These are phyloP conservation scores for Melanitta fusca DNA, from an alignment of 2,797 vertebrate genomes.

Conservation along the genomic window DNA sequence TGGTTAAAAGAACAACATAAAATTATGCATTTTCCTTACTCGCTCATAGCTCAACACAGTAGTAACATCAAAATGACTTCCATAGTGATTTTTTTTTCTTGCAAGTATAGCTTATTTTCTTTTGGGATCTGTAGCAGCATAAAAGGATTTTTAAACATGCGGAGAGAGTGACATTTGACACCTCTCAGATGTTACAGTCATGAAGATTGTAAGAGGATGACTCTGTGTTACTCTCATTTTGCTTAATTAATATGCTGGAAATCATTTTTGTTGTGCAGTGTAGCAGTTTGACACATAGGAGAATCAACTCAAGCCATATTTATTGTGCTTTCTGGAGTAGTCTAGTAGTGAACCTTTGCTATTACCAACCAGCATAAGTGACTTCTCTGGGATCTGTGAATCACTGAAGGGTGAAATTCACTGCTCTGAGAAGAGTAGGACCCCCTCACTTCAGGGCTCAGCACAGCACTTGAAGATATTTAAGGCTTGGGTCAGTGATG, in stretches of 20 bases:
- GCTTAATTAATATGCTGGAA: background rate
- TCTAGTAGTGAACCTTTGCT: background rate
- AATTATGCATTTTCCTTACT: background rate
- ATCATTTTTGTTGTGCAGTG: background rate
- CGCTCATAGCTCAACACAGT: background rate
- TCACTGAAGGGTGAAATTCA: background rate
- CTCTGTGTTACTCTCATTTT: background rate
- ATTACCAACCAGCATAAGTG: background rate
- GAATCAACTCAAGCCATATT: conserved; percentile 1
- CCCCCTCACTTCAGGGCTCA: background rate
- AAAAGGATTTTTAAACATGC: background rate
- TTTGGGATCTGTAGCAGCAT: background rate
- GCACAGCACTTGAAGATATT: background rate
- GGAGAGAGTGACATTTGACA: background rate
- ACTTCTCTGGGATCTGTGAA: background rate
- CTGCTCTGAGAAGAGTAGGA: background rate
- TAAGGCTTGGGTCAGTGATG: background rate
- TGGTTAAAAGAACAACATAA: background rate
- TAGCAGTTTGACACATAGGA: background rate
- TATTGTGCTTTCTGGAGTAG: background rate
- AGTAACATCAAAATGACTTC: background rate
- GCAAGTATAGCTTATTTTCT: background rate
- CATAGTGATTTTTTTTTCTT: background rate
- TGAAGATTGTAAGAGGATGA: background rate
- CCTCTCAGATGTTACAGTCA: background rate